Conservation (phyloP, 1,140 invertebrate species). For the Vollenhovia emeryi region DNA sequence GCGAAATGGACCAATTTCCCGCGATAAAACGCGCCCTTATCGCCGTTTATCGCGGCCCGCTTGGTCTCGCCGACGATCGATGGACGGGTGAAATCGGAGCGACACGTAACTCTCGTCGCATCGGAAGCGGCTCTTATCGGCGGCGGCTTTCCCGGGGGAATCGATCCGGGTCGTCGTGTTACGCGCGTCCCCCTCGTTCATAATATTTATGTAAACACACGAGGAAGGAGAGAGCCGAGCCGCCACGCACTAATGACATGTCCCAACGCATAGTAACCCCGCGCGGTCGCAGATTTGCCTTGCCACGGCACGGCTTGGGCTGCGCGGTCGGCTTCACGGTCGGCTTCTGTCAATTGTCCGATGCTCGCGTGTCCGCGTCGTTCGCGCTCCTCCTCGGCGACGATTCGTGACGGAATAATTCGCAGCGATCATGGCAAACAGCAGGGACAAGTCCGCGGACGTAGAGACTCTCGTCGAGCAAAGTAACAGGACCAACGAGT, state of each 20-base stretch:
- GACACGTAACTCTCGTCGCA: neutral
- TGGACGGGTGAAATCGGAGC: neutral
- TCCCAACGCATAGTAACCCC: slow-evolving; percentile 36
- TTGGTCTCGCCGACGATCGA: neutral
- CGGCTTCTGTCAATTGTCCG: slow-evolving; percentile 37
- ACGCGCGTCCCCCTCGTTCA: neutral
- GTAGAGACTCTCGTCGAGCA: neutral
- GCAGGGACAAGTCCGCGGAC: neutral
- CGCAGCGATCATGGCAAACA: slow-evolving; percentile 9
- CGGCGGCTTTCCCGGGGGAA: neutral
- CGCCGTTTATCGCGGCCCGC: neutral
- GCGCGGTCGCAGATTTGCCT: slow-evolving; percentile 32
- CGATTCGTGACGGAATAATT: neutral
- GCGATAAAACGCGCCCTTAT: neutral
- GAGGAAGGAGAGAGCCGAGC: neutral
- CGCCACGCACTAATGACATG: slow-evolving; percentile 54
- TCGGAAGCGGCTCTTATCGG: neutral
- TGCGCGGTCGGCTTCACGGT: slow-evolving; percentile 3
- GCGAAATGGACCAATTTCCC: neutral
- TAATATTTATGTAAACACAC: slow-evolving; percentile 51
- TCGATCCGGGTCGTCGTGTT: neutral
- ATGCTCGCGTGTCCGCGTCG: slow-evolving; percentile 27
- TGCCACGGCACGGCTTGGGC: neutral
- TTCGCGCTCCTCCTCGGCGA: slow-evolving; percentile 1
- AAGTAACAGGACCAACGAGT: slow-evolving; percentile 9